A percentile compares a stretch with the other conserved stretches of the same genome.
phyloP scores from a whole-genome alignment of 2,888 invertebrate species.

The Cryptocephalus moraei region DNA sequence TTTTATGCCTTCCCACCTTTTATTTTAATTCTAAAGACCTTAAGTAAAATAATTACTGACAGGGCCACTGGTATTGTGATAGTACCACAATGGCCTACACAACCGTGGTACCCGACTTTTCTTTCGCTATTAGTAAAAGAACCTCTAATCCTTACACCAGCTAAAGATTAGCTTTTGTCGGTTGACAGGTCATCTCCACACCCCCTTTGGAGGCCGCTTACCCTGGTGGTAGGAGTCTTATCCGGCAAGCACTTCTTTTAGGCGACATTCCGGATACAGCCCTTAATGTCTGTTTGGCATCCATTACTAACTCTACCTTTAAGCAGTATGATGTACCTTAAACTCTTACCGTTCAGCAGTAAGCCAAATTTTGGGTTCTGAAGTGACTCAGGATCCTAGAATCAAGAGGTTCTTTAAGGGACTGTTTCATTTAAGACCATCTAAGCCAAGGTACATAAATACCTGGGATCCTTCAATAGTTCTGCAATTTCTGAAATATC shows the following conservation, averaged over 20 bases:
- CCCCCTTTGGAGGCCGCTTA: not conserved
- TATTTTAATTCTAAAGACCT: slow-evolving; percentile 15
- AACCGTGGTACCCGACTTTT: too few species aligned
- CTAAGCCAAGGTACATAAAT: slow-evolving; percentile 6
- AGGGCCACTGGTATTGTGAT: slow-evolving; percentile 15
- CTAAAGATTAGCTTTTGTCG: not conserved
- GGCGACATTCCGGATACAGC: not conserved
- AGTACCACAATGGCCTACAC: not conserved
- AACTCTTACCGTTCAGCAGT: slow-evolving; percentile 6
- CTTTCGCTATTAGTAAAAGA: not conserved
- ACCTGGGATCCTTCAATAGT: slow-evolving; percentile 8
- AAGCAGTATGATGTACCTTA: not conserved
- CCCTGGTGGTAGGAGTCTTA: not conserved
- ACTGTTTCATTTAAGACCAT: slow-evolving; percentile 3
- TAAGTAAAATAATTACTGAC: slow-evolving; percentile 22
- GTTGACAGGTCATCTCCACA: not conserved
- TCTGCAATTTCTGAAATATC: slow-evolving; percentile 1
- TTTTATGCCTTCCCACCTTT: slow-evolving; percentile 16
- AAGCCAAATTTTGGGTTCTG: not conserved
- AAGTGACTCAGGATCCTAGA: slow-evolving; percentile 1
- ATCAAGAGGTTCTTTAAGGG: slow-evolving; percentile 7
- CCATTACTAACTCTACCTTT: not conserved
- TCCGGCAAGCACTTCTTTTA: not conserved
- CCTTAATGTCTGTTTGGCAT: not conserved
- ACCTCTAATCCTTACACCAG: not conserved